A percentile compares a stretch with the other conserved stretches of the same genome.
Conservation (phyloP, 2,888 invertebrate genomes). For the Parnassius glacialis region DNA sequence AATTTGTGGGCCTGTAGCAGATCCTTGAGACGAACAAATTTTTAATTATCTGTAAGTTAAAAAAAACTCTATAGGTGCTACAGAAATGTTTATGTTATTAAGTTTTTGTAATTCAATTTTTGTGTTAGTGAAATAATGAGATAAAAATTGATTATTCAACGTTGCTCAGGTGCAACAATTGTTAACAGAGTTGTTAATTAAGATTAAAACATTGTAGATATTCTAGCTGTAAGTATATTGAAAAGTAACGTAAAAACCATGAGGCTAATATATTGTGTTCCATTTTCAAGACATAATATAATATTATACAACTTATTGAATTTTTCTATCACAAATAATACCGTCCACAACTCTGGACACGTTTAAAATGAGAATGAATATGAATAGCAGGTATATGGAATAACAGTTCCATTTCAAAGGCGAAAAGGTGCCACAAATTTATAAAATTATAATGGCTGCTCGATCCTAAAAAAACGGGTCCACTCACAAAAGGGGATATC, state of each 20-base stretch:
- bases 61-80: background rate
- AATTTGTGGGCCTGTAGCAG: background rate
- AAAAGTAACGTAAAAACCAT: too few species aligned
- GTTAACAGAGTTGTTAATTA: too few species aligned
- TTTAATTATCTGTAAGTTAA: background rate
- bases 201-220: too few species aligned
- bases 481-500: constrained; percentile 48
- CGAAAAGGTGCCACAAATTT: constrained; percentile 45
- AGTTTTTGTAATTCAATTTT: too few species aligned
- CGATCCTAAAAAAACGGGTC: constrained; percentile 45
- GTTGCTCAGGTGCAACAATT: too few species aligned
- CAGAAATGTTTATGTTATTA: too few species aligned
- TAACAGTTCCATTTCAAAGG: constrained; percentile 47
- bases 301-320: background rate
- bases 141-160: too few species aligned
- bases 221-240: too few species aligned
- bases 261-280: too few species aligned
- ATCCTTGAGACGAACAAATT: background rate
- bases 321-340: background rate
- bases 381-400: constrained; percentile 46
- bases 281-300: background rate
- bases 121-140: too few species aligned
- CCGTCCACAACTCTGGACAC: background rate
- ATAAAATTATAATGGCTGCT: constrained; percentile 51
- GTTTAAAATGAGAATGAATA: constrained; percentile 43